Base-by-base conservation (phyloP, 2,797 vertebrate genomes). In the Malurus leucopterus region DNA sequence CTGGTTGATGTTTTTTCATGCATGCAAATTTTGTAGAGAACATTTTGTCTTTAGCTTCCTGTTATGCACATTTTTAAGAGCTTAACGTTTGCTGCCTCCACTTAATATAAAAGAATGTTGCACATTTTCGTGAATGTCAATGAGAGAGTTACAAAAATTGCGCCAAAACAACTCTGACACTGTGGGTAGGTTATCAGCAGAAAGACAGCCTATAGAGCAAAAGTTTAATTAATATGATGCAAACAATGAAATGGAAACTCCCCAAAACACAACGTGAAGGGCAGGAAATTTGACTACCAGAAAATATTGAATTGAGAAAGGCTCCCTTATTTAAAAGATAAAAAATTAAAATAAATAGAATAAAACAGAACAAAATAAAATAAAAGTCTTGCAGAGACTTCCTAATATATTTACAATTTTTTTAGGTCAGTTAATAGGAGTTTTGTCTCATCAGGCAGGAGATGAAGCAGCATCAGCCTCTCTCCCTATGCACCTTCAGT, bases 71-170 rank as follows among this genome's bases (percentile, higher is more conserved):
- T 91, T 89, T 95, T 94, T 94, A 93, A 91, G 68, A 92, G 82
- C 75, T 95, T 96, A 95, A 88, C 95, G 89, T 92, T 95, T 96
- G 88, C 95, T 96, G 89, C 71, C 82, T 94, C 79, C 76, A 86
- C 81, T 95, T 94, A 91, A 73, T 93, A 93, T 73, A 81, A 96
- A 93, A 95, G 92, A 95, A 96, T 88, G 93, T 41, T 92, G 46
- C 34, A 82, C 79, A 70, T 81, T 93, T 95, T 81, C 46, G 87
- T 90, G 94, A 95, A 93, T 93, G 80, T 84, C 94, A 96, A 93
- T 86, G 88, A 90, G 88, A 94, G 27, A 95, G 92, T 91, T 96
- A 91, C 72, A 79, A 90, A 92, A 95, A 93, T 73, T 1, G 5
- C 38, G 19, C 68, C 22, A 38, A 80, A 95, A 89, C 3, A 34